Evolutionary conservation across 2,113 vertebrate genomes (phyloP), one percentile per base, ranked within the genome.

Genomic region (Hoplias malabaricus): DNA sequence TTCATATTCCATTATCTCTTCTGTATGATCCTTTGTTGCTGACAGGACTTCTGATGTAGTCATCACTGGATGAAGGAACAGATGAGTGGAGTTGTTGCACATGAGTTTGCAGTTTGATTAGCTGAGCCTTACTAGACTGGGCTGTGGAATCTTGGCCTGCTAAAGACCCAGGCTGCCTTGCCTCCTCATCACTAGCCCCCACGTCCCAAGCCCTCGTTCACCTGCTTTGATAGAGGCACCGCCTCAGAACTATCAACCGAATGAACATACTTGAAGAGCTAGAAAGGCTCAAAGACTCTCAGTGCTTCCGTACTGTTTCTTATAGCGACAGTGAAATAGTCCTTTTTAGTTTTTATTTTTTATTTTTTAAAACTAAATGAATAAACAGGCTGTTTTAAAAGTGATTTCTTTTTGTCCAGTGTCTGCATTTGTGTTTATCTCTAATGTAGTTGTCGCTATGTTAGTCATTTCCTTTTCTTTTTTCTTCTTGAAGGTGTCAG

Each of bases 261-360:
- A 87, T 90, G 90, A 95, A 95, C 94, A 95, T 97, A 98, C 95
- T 98, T 98, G 96, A 98, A 98, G 96, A 98, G 96, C 90, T 86
- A 90, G 92, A 91, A 84, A 89, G 91, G 95, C 96, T 98, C 95
- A 91, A 93, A 95, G 94, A 91, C 87, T 93, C 91, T 98, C 95
- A 98, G 96, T 96, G 96, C 96, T 98, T 98, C 96, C 95, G 94
- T 91, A 92, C 90, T 95, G 94, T 96, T 96, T 96, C 94, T 94
- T 93, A 93, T 95, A 94, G 90, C 87, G 92, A 89, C 86, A 84
- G 88, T 88, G 81, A 90, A 91, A 90, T 89, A 92, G 90, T 94
- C 93, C 93, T 95, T 95, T 95, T 93, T 94, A 86, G 85, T 89
- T 89, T 71, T 92, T 84, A 87, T 86, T 89, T 89, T 72, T 92